phyloP scores from a whole-genome alignment of 2,113 vertebrate genomes.

The Petroica traversi region DNA sequence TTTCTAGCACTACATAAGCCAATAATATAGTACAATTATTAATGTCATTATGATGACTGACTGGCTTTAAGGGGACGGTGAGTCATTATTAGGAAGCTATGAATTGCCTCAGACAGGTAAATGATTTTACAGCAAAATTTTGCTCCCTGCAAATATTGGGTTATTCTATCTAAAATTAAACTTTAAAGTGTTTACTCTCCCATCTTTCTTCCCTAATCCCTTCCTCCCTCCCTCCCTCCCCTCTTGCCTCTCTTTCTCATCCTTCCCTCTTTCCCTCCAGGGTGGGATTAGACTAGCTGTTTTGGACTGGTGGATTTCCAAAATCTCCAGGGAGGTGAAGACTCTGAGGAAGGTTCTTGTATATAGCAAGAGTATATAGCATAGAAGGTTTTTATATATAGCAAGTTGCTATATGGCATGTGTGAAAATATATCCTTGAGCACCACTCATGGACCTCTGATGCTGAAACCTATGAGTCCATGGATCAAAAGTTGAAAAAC shows the following conservation, averaged over 20 bases:
- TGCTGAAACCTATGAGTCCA: background rate
- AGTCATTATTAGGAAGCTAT: background rate
- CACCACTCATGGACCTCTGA: background rate
- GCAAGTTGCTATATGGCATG: background rate
- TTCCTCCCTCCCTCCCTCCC: background rate
- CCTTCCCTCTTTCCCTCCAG: background rate
- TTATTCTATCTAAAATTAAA: background rate
- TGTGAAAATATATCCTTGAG: background rate
- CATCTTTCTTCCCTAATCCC: background rate
- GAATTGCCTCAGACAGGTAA: background rate
- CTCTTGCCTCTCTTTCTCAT: background rate
- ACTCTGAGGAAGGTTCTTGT: background rate
- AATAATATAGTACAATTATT: background rate
- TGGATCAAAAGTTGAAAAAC: background rate
- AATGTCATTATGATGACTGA: background rate
- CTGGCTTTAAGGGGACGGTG: background rate
- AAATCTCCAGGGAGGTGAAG: background rate
- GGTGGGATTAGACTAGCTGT: background rate
- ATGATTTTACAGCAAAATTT: background rate
- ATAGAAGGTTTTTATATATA: background rate
- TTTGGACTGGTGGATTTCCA: background rate
- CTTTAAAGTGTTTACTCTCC: background rate
- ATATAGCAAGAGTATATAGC: no score
- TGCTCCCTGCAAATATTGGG: background rate
- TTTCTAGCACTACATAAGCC: background rate